A percentile compares a stretch with the other conserved stretches of the same genome.
phyloP scores from a whole-genome alignment of 92 coral and sea anemone species.

The Porites evermanni region DNA sequence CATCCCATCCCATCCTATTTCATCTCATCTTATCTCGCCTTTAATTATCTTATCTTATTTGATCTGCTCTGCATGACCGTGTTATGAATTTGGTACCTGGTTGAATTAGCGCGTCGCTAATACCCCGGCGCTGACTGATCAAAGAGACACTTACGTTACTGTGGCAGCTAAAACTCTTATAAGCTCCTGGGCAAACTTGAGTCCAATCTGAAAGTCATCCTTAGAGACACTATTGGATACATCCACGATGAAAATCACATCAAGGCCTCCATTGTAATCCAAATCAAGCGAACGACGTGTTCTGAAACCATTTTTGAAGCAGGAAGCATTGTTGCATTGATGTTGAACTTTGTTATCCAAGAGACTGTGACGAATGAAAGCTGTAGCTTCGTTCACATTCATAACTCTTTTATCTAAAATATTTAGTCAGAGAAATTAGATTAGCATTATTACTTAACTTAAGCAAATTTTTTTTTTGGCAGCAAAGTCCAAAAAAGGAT shows the following conservation, averaged over 20 bases:
- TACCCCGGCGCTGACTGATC: not conserved
- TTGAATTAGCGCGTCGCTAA: no score
- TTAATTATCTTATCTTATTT: no score
- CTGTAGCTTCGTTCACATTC: constrained; percentile 66
- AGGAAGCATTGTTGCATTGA: constrained; percentile 53
- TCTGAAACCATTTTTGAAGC: constrained; percentile 42
- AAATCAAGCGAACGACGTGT: constrained; percentile 67
- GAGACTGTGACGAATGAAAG: constrained; percentile 57
- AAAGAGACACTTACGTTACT: constrained; percentile 19
- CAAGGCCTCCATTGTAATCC: constrained; percentile 67
- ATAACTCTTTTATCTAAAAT: constrained; percentile 42
- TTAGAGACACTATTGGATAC: constrained; percentile 64
- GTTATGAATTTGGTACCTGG: no score
- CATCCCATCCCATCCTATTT: no score
- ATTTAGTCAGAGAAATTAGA: not conserved
- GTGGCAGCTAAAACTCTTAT: constrained; percentile 51
- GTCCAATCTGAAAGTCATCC: constrained; percentile 66
- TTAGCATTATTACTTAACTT: no score
- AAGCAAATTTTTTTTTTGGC: no score
- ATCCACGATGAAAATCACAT: constrained; percentile 76
- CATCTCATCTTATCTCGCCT: no score
- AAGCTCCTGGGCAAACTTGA: constrained; percentile 75
- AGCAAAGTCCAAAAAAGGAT: no score
- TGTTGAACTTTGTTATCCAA: constrained; percentile 29
- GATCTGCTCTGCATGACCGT: no score